Percentiles rank a stretch among this genome's conserved stretches.
Evolutionary conservation across 2,113 vertebrate species (phyloP).

Genomic region (Dasyprocta punctata): DNA sequence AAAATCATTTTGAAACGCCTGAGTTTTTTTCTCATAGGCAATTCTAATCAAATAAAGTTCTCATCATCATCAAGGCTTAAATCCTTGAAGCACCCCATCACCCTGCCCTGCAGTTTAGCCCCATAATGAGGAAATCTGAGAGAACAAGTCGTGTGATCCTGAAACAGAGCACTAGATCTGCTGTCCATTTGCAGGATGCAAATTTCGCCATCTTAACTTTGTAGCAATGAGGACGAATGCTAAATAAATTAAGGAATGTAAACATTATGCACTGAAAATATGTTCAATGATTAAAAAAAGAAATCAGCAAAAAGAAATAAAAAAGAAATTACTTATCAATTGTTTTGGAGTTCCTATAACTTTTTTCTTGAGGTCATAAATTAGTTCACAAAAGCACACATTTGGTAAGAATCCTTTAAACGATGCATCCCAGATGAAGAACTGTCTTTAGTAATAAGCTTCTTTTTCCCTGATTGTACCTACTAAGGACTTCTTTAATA

Average conservation of each 20-base stretch:
- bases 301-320: neutral
- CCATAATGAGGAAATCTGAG: neutral
- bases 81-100: neutral
- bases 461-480: slow-evolving; percentile 9
- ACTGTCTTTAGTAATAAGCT: slow-evolving; percentile 1
- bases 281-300: neutral
- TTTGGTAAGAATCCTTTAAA: slow-evolving; percentile 50
- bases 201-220: slow-evolving; percentile 41
- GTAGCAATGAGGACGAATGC: slow-evolving; percentile 6
- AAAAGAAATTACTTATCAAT: neutral
- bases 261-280: neutral
- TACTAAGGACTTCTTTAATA: slow-evolving; percentile 1
- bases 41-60: slow-evolving; percentile 19
- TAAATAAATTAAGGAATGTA: slow-evolving; percentile 9
- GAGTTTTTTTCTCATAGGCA: slow-evolving; percentile 34
- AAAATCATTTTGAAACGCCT: slow-evolving; percentile 34
- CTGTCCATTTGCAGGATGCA: neutral
- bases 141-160: neutral
- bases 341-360: slow-evolving; percentile 3
- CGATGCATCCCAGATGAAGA: neutral
- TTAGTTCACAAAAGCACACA: slow-evolving; percentile 39
- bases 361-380: slow-evolving; percentile 32
- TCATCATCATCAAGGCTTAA: slow-evolving; percentile 12
- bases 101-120: slow-evolving; percentile 24
- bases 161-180: neutral